Percentiles rank a stretch among this genome's conserved stretches.
Evolutionary conservation across 1,140 invertebrate species (phyloP).

Genomic region (Helicoverpa armigera): DNA sequence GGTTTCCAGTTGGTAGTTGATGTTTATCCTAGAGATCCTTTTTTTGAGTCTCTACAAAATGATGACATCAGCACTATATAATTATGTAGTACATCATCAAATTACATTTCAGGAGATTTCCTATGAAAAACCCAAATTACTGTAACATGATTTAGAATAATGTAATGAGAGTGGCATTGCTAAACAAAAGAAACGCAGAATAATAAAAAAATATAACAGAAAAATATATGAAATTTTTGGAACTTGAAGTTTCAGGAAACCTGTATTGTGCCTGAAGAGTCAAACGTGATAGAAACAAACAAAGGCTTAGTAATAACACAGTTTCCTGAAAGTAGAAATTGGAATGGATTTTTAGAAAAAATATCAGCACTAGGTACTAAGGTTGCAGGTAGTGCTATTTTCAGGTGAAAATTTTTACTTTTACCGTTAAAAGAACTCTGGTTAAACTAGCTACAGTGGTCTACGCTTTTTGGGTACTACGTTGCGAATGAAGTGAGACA

Average conservation of each 20-base stretch:
- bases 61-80: no score
- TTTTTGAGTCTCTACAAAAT: no score
- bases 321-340: conserved; percentile 15
- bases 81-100: no score
- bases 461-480: background rate
- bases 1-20: no score
- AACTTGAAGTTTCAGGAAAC: background rate
- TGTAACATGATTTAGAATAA: no score
- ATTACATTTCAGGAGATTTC: no score
- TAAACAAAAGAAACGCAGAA: no score
- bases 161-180: no score
- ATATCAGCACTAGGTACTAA: background rate
- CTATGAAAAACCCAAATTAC: no score
- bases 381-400: background rate
- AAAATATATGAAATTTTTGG: background rate
- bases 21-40: no score
- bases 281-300: conserved; percentile 8
- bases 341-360: conserved; percentile 20
- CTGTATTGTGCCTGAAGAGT: background rate
- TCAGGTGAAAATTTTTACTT: conserved; percentile 22
- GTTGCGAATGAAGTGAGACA: conserved; percentile 22
- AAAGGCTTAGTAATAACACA: conserved; percentile 26
- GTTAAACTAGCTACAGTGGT: conserved; percentile 17
- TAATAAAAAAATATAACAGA: background rate
- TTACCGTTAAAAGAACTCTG: background rate